Base-by-base conservation (phyloP, 1,140 invertebrate species). In the Geopemphigus sp. region DNA sequence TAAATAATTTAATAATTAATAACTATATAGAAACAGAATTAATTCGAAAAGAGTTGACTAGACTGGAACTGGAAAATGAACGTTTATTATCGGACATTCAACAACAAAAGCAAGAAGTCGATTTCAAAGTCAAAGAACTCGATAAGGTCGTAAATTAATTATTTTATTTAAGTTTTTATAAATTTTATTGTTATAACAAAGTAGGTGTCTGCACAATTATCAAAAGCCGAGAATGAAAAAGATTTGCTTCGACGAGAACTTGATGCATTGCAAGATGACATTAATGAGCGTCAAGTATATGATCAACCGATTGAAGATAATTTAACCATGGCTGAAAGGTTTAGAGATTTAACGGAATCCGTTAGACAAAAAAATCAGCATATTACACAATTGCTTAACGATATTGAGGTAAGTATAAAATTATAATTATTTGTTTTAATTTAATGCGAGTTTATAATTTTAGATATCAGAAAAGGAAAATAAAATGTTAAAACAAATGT, bases 311-410 rank as follows among this genome's bases (percentile, higher is more conserved):
- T 64, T 22, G 59, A 59, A 59, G 80, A 39, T 45, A 47, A 63
- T 15, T 56, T 81, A 63, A 59, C 78, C 53, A 63, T 78, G 70
- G 22, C 83, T 24, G 86, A 85, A 66, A 85, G 84, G n/a, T 85
- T 87, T 82, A 86, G 85, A 61, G 86, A 89, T 81, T 83, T 90
- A 24, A 86, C 88, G 81, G 87, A 89, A 81, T 84, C 87, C 68
- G 82, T 90, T 11, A 85, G 87, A 54, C 86, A 87, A 78, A 92
- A 91, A 84, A 92, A 91, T 84, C 88, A 87, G 82, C 91, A 92
- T 83, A 91, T 92, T 26, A 88, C 88, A 80, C 89, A 90, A 83
- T 84, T 92, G 5, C 84, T 92, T 45, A 84, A 84, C 64, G 91
- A 92, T 83, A 86, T 91, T 61, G 90, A 92, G 84, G 90, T 91